Conservation (phyloP, 2,113 vertebrate species). For the Marmota monax region DNA sequence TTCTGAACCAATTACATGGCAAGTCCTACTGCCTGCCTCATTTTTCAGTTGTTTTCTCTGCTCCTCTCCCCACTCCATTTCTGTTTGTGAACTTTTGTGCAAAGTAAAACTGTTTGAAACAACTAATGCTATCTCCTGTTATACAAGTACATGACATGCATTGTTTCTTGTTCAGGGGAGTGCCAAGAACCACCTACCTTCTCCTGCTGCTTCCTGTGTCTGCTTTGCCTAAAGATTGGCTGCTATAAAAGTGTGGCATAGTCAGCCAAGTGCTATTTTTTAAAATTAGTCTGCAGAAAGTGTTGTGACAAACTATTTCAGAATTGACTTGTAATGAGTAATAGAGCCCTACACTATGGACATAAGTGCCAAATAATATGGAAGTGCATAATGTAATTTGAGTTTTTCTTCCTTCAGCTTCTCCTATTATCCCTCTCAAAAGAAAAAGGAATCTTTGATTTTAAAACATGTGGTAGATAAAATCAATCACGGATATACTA, state of each 20-base stretch:
- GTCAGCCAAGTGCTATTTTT: slow-evolving; percentile 71
- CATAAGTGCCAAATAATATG: slow-evolving; percentile 47
- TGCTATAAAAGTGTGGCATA: slow-evolving; percentile 68
- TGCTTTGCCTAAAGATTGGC: slow-evolving; percentile 75
- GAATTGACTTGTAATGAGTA: slow-evolving; percentile 48
- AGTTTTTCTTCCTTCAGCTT: slow-evolving; percentile 22
- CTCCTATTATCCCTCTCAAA: background rate
- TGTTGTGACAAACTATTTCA: slow-evolving; percentile 71
- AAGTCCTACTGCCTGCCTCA: background rate
- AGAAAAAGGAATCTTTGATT: slow-evolving; percentile 49
- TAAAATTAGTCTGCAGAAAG: slow-evolving; percentile 72
- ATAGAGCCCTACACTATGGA: slow-evolving; percentile 54
- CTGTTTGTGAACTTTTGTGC: slow-evolving; percentile 64
- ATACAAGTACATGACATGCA: slow-evolving; percentile 60
- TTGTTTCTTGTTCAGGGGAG: slow-evolving; percentile 75
- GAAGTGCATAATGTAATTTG: slow-evolving; percentile 34
- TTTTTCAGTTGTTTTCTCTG: slow-evolving; percentile 30
- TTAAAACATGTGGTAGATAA: background rate
- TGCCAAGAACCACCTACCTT: slow-evolving; percentile 83
- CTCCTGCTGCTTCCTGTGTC: slow-evolving; percentile 76
- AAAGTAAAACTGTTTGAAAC: slow-evolving; percentile 70
- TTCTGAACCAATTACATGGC: slow-evolving; percentile 8
- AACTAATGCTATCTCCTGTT: slow-evolving; percentile 59
- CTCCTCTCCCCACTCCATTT: background rate
- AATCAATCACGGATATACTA: background rate